phyloP scores from a whole-genome alignment of 2,797 vertebrate genomes.

The Anisognathus igniventris region DNA sequence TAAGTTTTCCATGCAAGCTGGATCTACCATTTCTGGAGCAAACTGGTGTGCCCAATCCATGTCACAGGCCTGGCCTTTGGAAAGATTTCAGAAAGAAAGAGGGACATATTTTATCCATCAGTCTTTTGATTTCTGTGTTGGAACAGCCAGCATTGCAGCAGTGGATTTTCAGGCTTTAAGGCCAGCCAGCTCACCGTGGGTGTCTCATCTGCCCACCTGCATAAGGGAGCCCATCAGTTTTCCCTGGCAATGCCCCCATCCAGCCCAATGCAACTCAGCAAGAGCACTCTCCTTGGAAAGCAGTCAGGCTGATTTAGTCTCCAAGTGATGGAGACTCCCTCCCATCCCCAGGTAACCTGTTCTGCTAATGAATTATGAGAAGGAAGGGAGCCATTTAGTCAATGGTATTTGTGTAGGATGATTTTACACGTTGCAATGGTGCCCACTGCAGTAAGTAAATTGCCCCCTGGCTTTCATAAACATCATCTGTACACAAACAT shows the following conservation, averaged over 20 bases:
- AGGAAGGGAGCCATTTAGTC: constrained; percentile 45
- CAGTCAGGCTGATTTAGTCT: constrained; percentile 1
- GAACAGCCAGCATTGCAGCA: background rate
- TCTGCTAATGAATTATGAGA: constrained; percentile 39
- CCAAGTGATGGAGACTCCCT: background rate
- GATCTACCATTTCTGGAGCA: background rate
- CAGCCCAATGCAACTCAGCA: rapidly evolving
- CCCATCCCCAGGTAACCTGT: background rate
- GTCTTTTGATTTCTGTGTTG: background rate
- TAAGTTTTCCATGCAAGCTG: background rate
- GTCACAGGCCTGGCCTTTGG: background rate
- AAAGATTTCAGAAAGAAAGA: background rate
- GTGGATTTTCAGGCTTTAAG: background rate
- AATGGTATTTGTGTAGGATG: constrained; percentile 34
- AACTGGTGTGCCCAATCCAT: background rate
- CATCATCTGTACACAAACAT: constrained; percentile 66
- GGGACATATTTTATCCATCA: background rate
- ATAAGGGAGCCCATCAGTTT: background rate
- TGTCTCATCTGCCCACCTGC: background rate
- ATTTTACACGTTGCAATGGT: constrained; percentile 34
- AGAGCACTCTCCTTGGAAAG: background rate
- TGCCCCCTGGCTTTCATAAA: constrained; percentile 64
- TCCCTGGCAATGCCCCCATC: background rate
- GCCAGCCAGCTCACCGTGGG: background rate
- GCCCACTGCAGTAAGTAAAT: constrained; percentile 53